A percentile compares a stretch with the other conserved stretches of the same genome.
Conservation (phyloP, 1,140 invertebrate genomes). For the Bombus confusus region DNA sequence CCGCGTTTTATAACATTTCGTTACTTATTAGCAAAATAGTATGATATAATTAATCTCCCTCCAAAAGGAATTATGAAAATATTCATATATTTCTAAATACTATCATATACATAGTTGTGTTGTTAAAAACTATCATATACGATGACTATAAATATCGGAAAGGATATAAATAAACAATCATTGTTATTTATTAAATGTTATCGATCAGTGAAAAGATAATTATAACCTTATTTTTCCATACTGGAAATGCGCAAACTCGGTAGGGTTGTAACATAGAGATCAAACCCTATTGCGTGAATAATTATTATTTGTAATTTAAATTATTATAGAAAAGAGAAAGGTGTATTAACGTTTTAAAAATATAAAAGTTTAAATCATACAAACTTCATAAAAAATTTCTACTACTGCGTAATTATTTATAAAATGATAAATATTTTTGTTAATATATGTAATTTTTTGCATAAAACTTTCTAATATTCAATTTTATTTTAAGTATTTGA, state of each 20-base stretch:
- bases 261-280: neutral
- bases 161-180: conserved; percentile 18
- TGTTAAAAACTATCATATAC: too few relatives aligned
- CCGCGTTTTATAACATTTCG: neutral
- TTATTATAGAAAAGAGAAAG: neutral
- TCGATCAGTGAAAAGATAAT: conserved; percentile 64
- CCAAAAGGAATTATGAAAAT: neutral
- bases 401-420: neutral
- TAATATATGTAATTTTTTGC: neutral
- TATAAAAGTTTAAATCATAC: neutral
- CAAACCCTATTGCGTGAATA: neutral
- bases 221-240: conserved; percentile 61
- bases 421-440: neutral
- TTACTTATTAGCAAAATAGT: neutral
- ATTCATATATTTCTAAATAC: neutral
- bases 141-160: neutral
- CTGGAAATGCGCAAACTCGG: conserved; percentile 23
- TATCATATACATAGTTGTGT: neutral
- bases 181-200: conserved; percentile 49
- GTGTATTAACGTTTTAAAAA: neutral
- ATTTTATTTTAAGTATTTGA: neutral
- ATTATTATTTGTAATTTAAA: neutral
- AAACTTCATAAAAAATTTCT: neutral
- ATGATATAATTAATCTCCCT: neutral
- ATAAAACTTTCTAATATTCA: neutral